phyloP scores from a whole-genome alignment of 2,113 vertebrate species.

The Pteronura brasiliensis region DNA sequence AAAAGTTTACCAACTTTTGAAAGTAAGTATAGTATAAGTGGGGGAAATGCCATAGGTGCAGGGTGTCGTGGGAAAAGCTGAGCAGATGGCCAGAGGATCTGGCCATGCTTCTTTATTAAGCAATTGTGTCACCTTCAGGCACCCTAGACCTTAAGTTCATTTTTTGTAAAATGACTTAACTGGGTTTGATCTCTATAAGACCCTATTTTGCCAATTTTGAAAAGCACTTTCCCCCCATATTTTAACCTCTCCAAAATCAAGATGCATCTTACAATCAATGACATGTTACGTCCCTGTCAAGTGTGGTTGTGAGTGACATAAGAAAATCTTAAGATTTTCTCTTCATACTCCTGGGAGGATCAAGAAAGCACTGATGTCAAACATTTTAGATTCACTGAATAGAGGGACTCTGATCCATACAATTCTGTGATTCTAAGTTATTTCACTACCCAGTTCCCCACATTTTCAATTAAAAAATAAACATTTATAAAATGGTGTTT shows the following conservation, averaged over 20 bases:
- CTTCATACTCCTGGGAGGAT: background rate
- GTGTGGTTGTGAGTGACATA: background rate
- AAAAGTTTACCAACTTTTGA: constrained; percentile 12
- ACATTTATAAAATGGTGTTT: background rate
- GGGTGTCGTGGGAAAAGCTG: background rate
- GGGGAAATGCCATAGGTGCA: background rate
- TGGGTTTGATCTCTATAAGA: background rate
- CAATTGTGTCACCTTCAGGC: background rate
- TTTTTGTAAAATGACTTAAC: constrained; percentile 31
- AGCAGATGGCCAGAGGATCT: constrained; percentile 48
- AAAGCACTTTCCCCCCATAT: background rate
- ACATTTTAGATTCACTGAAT: background rate
- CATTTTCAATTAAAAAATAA: background rate
- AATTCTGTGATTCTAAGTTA: background rate
- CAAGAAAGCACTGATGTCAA: background rate
- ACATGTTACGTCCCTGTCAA: background rate
- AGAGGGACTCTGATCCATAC: background rate
- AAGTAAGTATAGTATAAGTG: background rate
- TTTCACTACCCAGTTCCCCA: background rate
- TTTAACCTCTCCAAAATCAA: constrained; percentile 1
- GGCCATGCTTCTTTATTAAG: constrained; percentile 30
- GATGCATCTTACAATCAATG: background rate
- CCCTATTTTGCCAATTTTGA: background rate
- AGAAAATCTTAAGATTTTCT: background rate
- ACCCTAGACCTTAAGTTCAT: constrained; percentile 25